Evolutionary conservation across 92 coral and sea anemone genomes (phyloP), one percentile per base, ranked within the genome.

Genomic region (Phenganax subtilis): DNA sequence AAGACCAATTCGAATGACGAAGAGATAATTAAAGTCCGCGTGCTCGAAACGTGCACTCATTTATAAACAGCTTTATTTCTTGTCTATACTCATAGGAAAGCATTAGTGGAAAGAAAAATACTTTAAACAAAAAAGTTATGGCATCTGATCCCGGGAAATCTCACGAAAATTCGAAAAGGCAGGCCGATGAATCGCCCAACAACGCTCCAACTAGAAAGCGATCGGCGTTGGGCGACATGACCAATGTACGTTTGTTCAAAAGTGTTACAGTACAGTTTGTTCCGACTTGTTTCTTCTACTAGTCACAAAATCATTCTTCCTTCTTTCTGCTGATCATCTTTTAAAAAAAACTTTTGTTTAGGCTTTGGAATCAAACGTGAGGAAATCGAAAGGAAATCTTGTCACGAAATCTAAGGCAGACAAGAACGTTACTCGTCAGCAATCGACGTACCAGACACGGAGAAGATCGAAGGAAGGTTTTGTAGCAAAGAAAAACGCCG

Each of bases 141-240:
- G 77, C 63, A 12, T 85, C 85, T 60, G 72, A 76, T 7, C 76
- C 87, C 27, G 69, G 84, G 57, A 87, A 86, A 56, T 70, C 89
- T 28, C 75, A 76, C 27, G 96, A 89, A 57, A 87, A 92, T 62
- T 87, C 76, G 59, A 96, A 96, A 82, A 90, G 99, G 75, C 77
- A 85, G 25, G 91, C 97, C 1, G 94, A 91, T 57, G 85, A 84
- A 69, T 93, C 97, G 12, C 92, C 99, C 0, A 87, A 86, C 16
- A 88, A 88, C 29, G 97, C 92, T 2, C 97, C 99, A 10, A 87
- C 98, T 10, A 79, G 91, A 28, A 93, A 93, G 82, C 81, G 98
- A 55, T 90, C 98, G 47, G 98, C 94, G 0, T 93, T 93, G 72
- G 97, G 98, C 9, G 98, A 93, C 68, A 89, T 93, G 72, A 93